Conservation (phyloP, 2,797 vertebrate species). For the Clarias platycephalus region DNA sequence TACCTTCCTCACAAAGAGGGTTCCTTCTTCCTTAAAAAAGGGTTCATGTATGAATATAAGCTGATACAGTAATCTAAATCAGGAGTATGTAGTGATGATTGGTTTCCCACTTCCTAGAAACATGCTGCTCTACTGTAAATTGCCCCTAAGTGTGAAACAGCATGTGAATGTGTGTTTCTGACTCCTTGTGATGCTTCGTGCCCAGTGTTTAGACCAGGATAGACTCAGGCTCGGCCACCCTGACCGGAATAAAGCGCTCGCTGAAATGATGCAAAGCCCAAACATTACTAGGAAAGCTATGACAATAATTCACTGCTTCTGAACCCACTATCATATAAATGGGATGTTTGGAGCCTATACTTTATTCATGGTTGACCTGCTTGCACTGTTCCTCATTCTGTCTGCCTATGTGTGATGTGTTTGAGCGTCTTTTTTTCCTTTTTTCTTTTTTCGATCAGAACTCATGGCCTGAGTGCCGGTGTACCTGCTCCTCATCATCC, state of each 20-base stretch:
- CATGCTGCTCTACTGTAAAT: not conserved
- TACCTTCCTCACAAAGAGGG: not conserved
- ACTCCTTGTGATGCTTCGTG: not conserved
- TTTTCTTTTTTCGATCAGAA: conserved; percentile 30
- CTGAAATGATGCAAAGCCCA: conserved; percentile 1
- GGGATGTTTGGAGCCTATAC: not conserved
- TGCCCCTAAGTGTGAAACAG: not conserved
- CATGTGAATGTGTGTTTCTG: not conserved
- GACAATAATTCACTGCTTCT: not conserved
- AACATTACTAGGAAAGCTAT: not conserved
- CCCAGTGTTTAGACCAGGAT: not conserved
- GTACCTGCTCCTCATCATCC: conserved; percentile 41
- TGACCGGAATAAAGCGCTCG: not conserved
- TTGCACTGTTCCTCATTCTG: not conserved
- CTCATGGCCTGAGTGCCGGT: conserved; percentile 17
- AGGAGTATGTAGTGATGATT: not conserved
- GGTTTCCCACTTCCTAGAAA: not conserved
- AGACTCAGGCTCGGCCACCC: not conserved
- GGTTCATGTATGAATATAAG: not conserved
- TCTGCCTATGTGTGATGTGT: conserved; percentile 5
- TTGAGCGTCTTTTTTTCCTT: conserved; percentile 16
- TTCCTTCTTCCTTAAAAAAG: too few relatives aligned
- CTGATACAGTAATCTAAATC: not conserved
- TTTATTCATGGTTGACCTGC: conserved; percentile 14
- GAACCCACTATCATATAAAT: not conserved